Evolutionary conservation across 2,113 vertebrate species (phyloP).

Genomic region (Odontesthes bonariensis): DNA sequence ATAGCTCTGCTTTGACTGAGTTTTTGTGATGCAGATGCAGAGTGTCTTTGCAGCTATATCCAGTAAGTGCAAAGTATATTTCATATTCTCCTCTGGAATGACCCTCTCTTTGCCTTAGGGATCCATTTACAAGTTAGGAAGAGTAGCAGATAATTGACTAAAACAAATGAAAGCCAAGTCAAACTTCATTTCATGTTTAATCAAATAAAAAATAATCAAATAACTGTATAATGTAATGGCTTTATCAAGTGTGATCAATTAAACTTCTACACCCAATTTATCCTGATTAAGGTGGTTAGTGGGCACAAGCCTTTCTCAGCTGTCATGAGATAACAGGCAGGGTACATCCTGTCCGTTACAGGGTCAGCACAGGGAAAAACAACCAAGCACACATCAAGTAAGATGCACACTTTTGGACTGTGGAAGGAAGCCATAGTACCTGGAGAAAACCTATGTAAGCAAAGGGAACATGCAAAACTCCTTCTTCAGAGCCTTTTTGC

Average conservation of each 20-base stretch:
- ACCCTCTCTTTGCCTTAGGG: slow-evolving; percentile 22
- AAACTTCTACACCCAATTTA: no score
- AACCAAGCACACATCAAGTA: no score
- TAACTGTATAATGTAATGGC: slow-evolving; percentile 1
- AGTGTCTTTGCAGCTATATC: slow-evolving; percentile 63
- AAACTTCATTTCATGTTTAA: slow-evolving; percentile 20
- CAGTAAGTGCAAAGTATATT: slow-evolving; percentile 57
- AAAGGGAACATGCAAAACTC: no score
- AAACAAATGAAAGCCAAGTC: slow-evolving; percentile 18
- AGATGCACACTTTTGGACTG: no score
- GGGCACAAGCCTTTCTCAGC: no score
- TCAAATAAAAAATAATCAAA: slow-evolving; percentile 12
- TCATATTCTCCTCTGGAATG: slow-evolving; percentile 10
- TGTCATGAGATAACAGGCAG: no score
- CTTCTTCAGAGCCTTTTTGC: no score
- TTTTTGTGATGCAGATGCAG: slow-evolving; percentile 1
- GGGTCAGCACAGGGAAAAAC: no score
- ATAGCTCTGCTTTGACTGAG: slow-evolving; percentile 19
- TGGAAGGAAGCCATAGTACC: no score
- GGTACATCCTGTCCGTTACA: no score
- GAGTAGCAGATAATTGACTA: slow-evolving; percentile 10
- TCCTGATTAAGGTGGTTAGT: no score
- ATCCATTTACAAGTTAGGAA: slow-evolving; percentile 12
- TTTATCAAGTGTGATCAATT: neutral
- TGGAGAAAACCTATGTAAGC: no score